Evolutionary conservation across 2,797 vertebrate genomes (phyloP).

Genomic region (Telmatherina bonti): DNA sequence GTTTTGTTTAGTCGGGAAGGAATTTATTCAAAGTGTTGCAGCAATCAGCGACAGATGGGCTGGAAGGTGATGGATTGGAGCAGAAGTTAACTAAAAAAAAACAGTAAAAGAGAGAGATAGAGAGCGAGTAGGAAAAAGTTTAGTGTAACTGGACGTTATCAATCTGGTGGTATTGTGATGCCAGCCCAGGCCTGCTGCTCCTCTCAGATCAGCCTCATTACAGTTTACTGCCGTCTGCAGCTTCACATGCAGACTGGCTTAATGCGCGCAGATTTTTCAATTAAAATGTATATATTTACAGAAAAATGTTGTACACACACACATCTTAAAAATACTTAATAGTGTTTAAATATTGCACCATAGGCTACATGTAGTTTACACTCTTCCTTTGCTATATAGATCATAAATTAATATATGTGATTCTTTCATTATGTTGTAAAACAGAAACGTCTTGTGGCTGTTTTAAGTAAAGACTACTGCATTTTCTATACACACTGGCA

Average conservation of each 20-base stretch:
- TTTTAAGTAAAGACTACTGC: too few relatives aligned
- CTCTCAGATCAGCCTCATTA: conserved; percentile 21
- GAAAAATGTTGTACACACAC: too few relatives aligned
- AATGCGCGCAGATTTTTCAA: too few relatives aligned
- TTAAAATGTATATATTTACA: too few relatives aligned
- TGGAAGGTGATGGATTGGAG: conserved; percentile 76
- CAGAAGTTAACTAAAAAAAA: conserved; percentile 72
- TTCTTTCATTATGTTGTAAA: too few relatives aligned
- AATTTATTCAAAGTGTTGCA: conserved; percentile 85
- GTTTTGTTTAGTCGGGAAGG: conserved; percentile 80
- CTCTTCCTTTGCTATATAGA: too few relatives aligned
- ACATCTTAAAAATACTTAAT: too few relatives aligned
- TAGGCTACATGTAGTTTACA: too few relatives aligned
- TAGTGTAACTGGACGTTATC: conserved; percentile 68
- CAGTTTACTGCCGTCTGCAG: conserved; percentile 16
- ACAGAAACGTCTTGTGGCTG: too few relatives aligned
- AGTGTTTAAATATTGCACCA: too few relatives aligned
- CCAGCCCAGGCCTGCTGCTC: conserved; percentile 55
- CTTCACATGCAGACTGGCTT: background rate
- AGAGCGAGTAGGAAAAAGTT: conserved; percentile 45
- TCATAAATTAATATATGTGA: too few relatives aligned
- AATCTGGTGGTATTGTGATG: conserved; percentile 67
- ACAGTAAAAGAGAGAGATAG: conserved; percentile 29
- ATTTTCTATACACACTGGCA: too few relatives aligned
- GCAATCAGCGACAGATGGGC: conserved; percentile 90